These are phyloP conservation scores for Drosophila lutescens DNA, from an alignment of 2,888 invertebrate genomes.

Conservation along the genomic window DNA sequence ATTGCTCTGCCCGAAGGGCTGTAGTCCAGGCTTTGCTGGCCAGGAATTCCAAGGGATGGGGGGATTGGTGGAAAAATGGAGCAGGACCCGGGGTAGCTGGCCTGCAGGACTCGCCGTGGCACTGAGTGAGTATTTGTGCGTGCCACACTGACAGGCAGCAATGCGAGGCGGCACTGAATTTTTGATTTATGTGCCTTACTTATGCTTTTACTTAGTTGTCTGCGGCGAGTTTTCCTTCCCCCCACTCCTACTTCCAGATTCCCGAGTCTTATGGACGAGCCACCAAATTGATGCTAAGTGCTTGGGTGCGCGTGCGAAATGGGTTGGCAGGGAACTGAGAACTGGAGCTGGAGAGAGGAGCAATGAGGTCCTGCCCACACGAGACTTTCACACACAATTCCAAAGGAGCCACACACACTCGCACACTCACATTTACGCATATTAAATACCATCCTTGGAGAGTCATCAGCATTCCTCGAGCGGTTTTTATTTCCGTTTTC, in stretches of 20 bases:
- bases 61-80: neutral
- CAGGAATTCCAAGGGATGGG: conserved; percentile 57
- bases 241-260: neutral
- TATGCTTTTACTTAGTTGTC: conserved; percentile 81
- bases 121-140: conserved; percentile 78
- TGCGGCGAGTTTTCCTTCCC: conserved; percentile 29
- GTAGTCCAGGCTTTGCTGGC: conserved; percentile 70
- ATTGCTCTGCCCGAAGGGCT: conserved; percentile 66
- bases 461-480: conserved; percentile 81
- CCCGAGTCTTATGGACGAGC: conserved; percentile 65
- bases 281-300: conserved; percentile 78
- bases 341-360: conserved; percentile 7
- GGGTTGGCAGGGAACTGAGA: conserved; percentile 55
- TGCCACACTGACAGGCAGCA: conserved; percentile 76
- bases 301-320: conserved; percentile 77
- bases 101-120: conserved; percentile 15
- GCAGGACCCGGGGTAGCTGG: neutral
- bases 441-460: conserved; percentile 81
- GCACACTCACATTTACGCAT: conserved; percentile 54
- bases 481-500: conserved; percentile 81
- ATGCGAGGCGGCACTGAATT: conserved; percentile 77
- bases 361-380: conserved; percentile 57
- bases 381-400: conserved; percentile 52
- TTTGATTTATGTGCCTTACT: conserved; percentile 83
- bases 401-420: conserved; percentile 15